These are phyloP conservation scores for Notocelia uddmanniana DNA, from an alignment of 2,888 invertebrate species.

Conservation along the genomic window DNA sequence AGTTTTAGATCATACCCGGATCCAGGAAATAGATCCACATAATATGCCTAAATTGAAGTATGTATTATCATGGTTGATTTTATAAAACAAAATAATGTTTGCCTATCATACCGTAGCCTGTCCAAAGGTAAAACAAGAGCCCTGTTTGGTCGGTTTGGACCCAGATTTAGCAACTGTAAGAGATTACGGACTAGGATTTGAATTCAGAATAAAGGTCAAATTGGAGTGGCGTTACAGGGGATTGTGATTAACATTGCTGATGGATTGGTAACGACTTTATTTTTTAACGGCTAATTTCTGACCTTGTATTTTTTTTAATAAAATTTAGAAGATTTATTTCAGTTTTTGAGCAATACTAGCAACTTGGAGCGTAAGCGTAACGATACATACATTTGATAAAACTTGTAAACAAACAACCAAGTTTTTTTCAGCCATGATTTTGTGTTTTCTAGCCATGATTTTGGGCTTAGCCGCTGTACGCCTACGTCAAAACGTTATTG, in stretches of 20 bases:
- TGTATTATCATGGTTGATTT: too few species aligned
- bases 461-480: too few species aligned
- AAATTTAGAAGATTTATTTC: background rate
- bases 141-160: slow-evolving; percentile 16
- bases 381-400: too few species aligned
- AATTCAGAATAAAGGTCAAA: slow-evolving; percentile 42
- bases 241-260: slow-evolving; percentile 41
- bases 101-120: too few species aligned
- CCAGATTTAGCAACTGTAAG: slow-evolving; percentile 34
- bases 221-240: slow-evolving; percentile 35
- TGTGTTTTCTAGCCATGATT: too few species aligned
- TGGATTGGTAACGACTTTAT: slow-evolving; percentile 21
- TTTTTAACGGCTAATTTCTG: background rate
- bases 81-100: too few species aligned
- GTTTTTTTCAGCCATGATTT: too few species aligned
- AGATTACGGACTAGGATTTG: slow-evolving; percentile 43
- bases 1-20: too few species aligned
- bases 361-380: background rate
- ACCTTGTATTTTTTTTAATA: background rate
- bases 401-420: too few species aligned
- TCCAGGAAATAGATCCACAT: too few species aligned
- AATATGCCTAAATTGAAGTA: too few species aligned
- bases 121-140: background rate
- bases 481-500: too few species aligned
- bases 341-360: background rate